Base-by-base conservation (phyloP, 2,113 vertebrate species). In the Ameiurus melas region DNA sequence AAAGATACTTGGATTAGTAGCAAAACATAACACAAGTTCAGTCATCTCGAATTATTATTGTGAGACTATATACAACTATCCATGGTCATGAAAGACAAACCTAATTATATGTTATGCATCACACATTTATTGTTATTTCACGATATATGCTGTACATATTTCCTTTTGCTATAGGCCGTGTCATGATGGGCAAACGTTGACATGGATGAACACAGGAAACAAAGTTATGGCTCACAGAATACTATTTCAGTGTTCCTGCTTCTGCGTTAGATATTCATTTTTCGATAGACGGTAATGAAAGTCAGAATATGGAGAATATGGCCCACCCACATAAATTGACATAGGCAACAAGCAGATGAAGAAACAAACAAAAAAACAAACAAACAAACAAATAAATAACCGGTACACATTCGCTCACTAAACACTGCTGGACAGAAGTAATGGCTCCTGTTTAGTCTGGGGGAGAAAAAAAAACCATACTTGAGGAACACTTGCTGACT, bases 401-500 rank as follows among this genome's bases (percentile, higher is more conserved):
- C 64, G 27, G 43, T 57, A 81, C 75, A 83, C 64, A 60, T 33
- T 62, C 27, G 19, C 55, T 51, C 43, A 66, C 30, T 55, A 81
- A 30, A 85, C 30, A 53, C 19, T n/a, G 33, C 83, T 68, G 75
- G 62, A 79, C 83, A 70, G 19, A 85, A 82, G 27, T 30, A 39
- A 82, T 84, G 58, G 33, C 79, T 84, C 81, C 36, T 68, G 60
- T 68, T 58, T 58, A n/a, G 47, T 12, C 39, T 25, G 13, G 62
- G 30, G 25, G 57, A 57, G 68, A 51, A 66, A 51, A 88, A 88
- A n/a, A 81, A 66, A 30, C 73, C 14, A 22, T 71, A 70, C 92
- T 92, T 90, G 92, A 91, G 55, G 85, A 90, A 89, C 91, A 92
- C 92, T 71, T 39, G 33, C 64, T 66, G 57, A 83, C 22, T 62